phyloP scores from a whole-genome alignment of 2,797 vertebrate genomes.

The Rhinella marina region DNA sequence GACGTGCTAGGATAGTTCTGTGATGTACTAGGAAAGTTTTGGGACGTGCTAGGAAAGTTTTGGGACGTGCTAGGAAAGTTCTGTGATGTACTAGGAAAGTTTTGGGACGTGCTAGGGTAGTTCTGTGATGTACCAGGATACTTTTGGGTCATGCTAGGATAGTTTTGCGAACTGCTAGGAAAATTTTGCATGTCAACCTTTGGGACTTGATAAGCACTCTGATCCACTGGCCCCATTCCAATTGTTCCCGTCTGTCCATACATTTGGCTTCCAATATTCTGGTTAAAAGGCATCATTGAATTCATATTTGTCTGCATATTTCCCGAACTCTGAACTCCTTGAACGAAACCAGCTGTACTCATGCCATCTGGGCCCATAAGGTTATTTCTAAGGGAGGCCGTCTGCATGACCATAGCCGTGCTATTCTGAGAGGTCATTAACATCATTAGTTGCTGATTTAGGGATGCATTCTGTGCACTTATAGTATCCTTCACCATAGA shows the following conservation, averaged over 20 bases:
- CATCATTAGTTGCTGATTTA: slow-evolving; percentile 39
- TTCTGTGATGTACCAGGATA: not conserved
- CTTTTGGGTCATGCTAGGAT: not conserved
- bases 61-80: not conserved
- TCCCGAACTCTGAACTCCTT: not conserved
- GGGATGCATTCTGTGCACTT: not conserved
- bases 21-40: too few species aligned
- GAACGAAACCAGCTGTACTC: not conserved
- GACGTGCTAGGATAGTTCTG: not conserved
- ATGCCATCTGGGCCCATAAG: not conserved
- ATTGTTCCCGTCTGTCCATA: not conserved
- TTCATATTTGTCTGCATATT: not conserved
- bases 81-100: not conserved
- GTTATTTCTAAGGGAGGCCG: not conserved
- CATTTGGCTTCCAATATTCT: not conserved
- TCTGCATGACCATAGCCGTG: slow-evolving; percentile 9
- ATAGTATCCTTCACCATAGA: slow-evolving; percentile 14
- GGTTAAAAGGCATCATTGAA: not conserved
- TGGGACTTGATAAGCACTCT: slow-evolving; percentile 6
- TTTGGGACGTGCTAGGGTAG: not conserved
- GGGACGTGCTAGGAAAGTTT: not conserved
- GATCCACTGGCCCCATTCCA: not conserved
- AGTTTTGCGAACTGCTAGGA: not conserved
- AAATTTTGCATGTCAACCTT: not conserved
- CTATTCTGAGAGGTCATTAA: slow-evolving; percentile 25